These are phyloP conservation scores for Carapus acus DNA, from an alignment of 2,797 vertebrate genomes.

Conservation along the genomic window DNA sequence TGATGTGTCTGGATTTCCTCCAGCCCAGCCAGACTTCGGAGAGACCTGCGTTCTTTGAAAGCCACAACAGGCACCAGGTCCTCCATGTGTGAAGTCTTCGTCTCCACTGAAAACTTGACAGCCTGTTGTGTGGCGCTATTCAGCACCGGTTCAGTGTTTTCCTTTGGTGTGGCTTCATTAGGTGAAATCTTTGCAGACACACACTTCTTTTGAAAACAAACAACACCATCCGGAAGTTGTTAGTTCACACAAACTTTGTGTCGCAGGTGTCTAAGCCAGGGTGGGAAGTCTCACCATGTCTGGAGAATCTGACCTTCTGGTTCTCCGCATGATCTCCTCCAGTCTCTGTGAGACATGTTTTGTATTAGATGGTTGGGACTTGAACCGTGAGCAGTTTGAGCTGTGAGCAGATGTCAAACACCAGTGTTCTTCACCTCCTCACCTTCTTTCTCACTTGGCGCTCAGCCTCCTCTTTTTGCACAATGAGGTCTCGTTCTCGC, in stretches of 20 bases:
- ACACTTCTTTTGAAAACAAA: slow-evolving; percentile 40
- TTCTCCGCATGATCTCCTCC: slow-evolving; percentile 98
- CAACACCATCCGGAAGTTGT: slow-evolving; percentile 7
- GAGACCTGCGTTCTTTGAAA: slow-evolving; percentile 87
- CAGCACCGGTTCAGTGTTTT: slow-evolving; percentile 79
- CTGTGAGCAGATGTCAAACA: background rate
- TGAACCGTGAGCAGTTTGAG: background rate
- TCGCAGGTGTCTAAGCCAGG: slow-evolving; percentile 41
- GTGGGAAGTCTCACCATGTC: slow-evolving; percentile 74
- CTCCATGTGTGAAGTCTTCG: slow-evolving; percentile 76
- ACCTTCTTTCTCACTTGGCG: slow-evolving; percentile 93
- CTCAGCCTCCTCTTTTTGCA: slow-evolving; percentile 87
- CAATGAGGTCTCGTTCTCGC: slow-evolving; percentile 81
- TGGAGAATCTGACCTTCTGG: slow-evolving; percentile 80
- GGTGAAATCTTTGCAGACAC: slow-evolving; percentile 34
- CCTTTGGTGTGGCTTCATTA: slow-evolving; percentile 69
- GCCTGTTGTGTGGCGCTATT: slow-evolving; percentile 79
- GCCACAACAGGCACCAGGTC: slow-evolving; percentile 84
- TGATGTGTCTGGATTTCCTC: slow-evolving; percentile 90
- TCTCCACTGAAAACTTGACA: slow-evolving; percentile 76
- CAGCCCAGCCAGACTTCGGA: slow-evolving; percentile 80
- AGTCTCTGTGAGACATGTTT: slow-evolving; percentile 75
- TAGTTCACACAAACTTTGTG: slow-evolving; percentile 20
- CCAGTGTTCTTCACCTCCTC: slow-evolving; percentile 6
- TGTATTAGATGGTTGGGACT: slow-evolving; percentile 1